Evolutionary conservation across 2,113 vertebrate genomes (phyloP), one percentile per base, ranked within the genome.

Genomic region (Leucosticte australis): DNA sequence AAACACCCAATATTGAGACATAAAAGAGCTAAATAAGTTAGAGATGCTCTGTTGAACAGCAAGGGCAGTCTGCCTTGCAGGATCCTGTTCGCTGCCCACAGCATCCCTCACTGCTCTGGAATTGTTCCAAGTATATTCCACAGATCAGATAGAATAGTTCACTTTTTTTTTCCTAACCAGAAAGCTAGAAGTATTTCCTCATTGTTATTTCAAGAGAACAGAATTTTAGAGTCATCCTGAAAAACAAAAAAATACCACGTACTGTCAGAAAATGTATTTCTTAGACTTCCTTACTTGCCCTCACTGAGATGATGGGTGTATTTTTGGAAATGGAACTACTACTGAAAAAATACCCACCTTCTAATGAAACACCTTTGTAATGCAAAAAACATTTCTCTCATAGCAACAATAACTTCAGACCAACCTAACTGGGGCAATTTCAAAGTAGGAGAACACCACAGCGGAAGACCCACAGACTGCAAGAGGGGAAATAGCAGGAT

Each of bases 331-430:
- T 42, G 50, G 39, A 93, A 62, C 67, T 84, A 67, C 49, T 62
- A 50, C 37, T 69, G 50, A 16, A 71, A 87, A 78, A 87, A 65
- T 12, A 52, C 0, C 15, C 15, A 41, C 22, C 65, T 86, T 80
- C 75, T 63, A 93, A 95, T 78, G 56, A 96, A 92, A 94, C 23
- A 81, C 13, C 24, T 79, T 73, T 69, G 65, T 59, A 88, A 86
- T 31, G 57, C 73, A 92, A 92, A 92, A 90, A 69, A 31, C 30
- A 52, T 65, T 82, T 42, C 55, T 46, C 42, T 63, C 20, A 39
- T 3, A 93, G 76, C 70, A 91, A 79, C 67, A 87, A 19, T 81
- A 92, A 92, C 86, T 92, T 89, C 88, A 96, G 80, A 89, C 62
- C 90, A 94, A 55, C 62, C 22, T 83, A 95, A 89, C 30, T 41